Base-by-base conservation (phyloP, 35 echinoderm and acorn worm species). In the Stichopus chloronotus region DNA sequence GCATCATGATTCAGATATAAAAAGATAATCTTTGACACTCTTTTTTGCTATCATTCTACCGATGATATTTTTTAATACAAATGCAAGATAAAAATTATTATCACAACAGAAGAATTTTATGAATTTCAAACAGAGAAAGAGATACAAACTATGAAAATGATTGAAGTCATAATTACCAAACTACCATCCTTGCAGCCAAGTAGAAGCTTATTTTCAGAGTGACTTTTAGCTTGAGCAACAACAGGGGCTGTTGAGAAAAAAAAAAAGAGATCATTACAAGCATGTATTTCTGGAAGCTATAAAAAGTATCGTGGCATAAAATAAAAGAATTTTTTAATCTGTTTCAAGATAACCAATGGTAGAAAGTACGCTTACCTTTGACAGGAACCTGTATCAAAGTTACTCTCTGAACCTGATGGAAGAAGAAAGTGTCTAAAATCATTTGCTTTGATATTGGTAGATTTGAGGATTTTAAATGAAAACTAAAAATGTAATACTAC, bases 171-270 rank as follows among this genome's bases (percentile, higher is more conserved):
- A 72, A 91, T 96, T 92, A 98, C 97, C 88, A 98, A 72, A 93
- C 87, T 94, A 30, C 95, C 92, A 92, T 98, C 97, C 58, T 93
- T 87, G 86, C 97, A 98, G 52, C 93, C 97, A 57, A 98, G 92
- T 23, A 98, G 77, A 21, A 96, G 86, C 76, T 96, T 98, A 77
- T 96, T 95, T 94, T 98, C 97, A 91, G 93, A 88, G 65, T 94
- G 83, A 72, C 95, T 98, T 65, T 94, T 94, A 19, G 93, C 97
- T 79, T 96, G 92, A 4, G 93, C 56, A 22, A 95, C 88, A 25
- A 98, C 95, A 92, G 77, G 86, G 63, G 95, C 94, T 98, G 72
- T 59, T 88, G 63, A 63, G 85, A 52, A 22, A 92, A 54, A 53
- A 88, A 9, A 71, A 5, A 30, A 19, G 60, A 6, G 25, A 65